phyloP scores from a whole-genome alignment of 1,140 invertebrate species.

The Linepithema humile region DNA sequence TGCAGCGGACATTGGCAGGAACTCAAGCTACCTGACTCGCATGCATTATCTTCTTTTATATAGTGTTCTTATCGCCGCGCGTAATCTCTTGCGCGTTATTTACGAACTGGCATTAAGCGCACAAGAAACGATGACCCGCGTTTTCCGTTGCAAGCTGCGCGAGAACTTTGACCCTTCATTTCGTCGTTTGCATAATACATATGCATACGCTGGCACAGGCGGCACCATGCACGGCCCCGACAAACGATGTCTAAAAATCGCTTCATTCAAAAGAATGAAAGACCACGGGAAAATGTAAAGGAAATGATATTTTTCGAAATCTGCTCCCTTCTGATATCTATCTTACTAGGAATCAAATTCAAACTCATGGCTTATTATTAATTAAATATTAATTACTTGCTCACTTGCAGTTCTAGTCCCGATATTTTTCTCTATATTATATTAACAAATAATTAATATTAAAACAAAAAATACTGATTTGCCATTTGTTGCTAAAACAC shows the following conservation, averaged over 20 bases:
- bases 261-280: slow-evolving; percentile 6
- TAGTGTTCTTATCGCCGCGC: slow-evolving; percentile 22
- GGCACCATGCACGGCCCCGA: not conserved
- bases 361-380: too few relatives aligned
- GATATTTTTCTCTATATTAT: too few relatives aligned
- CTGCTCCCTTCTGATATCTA: not conserved
- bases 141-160: slow-evolving; percentile 31
- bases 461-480: too few relatives aligned
- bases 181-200: slow-evolving; percentile 47
- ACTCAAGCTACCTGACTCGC: slow-evolving; percentile 65
- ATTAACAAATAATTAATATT: too few relatives aligned
- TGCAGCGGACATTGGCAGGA: slow-evolving; percentile 59
- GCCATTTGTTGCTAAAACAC: too few relatives aligned
- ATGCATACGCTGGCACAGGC: not conserved
- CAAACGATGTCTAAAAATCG: not conserved
- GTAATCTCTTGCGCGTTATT: slow-evolving; percentile 41
- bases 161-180: slow-evolving; percentile 36
- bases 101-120: not conserved
- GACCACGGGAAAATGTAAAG: not conserved
- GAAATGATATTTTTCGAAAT: not conserved
- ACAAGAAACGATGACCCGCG: slow-evolving; percentile 29
- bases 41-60: slow-evolving; percentile 68
- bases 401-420: too few relatives aligned
- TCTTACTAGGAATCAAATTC: not conserved
- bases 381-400: too few relatives aligned